Evolutionary conservation across 1,140 invertebrate genomes (phyloP).

Genomic region (Aphis gossypii): DNA sequence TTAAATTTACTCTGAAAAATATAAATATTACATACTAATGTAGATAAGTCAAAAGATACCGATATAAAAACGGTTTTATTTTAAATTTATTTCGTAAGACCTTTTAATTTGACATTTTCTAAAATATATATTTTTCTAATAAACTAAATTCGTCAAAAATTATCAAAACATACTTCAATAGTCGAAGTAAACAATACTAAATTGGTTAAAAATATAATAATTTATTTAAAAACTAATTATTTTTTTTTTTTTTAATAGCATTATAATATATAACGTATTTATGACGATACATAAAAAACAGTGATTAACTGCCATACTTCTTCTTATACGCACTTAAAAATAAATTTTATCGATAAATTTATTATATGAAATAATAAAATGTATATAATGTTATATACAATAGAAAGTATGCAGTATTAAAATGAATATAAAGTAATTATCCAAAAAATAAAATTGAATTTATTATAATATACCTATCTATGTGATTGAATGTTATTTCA

Average conservation of each 20-base stretch:
- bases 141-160: background rate
- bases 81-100: no score
- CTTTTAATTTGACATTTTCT: background rate
- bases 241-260: background rate
- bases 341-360: background rate
- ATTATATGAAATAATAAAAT: background rate
- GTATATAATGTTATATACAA: no score
- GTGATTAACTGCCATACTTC: background rate
- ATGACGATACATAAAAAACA: background rate
- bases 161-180: background rate
- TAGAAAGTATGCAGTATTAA: background rate
- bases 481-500: background rate
- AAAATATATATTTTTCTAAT: background rate
- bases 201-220: rapidly evolving
- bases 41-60: no score
- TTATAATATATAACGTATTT: background rate
- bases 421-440: background rate
- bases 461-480: background rate
- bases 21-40: no score
- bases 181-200: background rate
- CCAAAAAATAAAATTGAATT: background rate
- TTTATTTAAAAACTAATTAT: background rate
- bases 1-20: no score
- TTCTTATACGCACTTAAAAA: background rate
- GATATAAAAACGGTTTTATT: no score